Evolutionary conservation across 2,113 vertebrate genomes (phyloP).

Genomic region (Epinephelus lanceolatus): DNA sequence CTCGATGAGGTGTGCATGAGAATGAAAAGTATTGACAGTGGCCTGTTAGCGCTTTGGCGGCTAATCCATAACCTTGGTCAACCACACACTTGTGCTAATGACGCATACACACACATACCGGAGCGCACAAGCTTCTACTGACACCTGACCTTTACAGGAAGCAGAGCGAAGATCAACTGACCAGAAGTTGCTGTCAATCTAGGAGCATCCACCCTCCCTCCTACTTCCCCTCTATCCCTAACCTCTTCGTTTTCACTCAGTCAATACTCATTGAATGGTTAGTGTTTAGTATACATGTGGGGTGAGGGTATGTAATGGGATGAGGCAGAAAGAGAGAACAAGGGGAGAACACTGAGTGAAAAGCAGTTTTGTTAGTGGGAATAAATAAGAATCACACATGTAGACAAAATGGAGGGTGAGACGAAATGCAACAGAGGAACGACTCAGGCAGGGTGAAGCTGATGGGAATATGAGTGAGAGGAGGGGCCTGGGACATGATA

Average conservation of each 20-base stretch:
- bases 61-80: slow-evolving; percentile 70
- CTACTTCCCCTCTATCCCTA: slow-evolving; percentile 13
- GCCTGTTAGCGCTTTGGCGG: slow-evolving; percentile 60
- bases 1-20: slow-evolving; percentile 38
- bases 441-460: not conserved
- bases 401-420: not conserved
- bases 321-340: not conserved
- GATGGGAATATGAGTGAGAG: not conserved
- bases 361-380: not conserved
- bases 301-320: not conserved
- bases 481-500: not conserved
- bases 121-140: slow-evolving; percentile 12
- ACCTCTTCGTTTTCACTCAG: slow-evolving; percentile 17
- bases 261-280: slow-evolving; percentile 51
- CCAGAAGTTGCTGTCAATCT: slow-evolving; percentile 72
- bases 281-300: slow-evolving; percentile 13
- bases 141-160: slow-evolving; percentile 74
- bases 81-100: slow-evolving; percentile 6
- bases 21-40: slow-evolving; percentile 54
- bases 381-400: not conserved
- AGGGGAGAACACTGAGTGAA: not conserved
- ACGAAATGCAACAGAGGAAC: not conserved
- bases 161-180: slow-evolving; percentile 48
- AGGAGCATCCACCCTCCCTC: slow-evolving; percentile 1
- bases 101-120: slow-evolving; percentile 10